These are phyloP conservation scores for Oasisia sp. DNA, from an alignment of 2,888 invertebrate genomes.

Conservation along the genomic window DNA sequence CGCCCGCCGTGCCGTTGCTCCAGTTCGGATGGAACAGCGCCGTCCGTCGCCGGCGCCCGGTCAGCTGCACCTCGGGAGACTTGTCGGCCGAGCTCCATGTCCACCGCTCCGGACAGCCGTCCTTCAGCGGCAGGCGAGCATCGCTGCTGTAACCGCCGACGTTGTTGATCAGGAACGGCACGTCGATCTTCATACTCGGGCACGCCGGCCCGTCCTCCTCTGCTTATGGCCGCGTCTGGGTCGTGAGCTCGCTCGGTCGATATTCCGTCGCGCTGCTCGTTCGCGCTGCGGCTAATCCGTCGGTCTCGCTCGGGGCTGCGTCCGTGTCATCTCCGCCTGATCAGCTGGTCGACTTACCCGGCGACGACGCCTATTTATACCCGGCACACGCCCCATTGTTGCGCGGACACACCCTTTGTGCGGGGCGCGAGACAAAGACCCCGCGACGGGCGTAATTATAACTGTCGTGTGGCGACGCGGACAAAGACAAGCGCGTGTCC, in stretches of 20 bases:
- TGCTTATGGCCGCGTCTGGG: background rate
- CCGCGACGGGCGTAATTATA: background rate
- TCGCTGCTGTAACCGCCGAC: background rate
- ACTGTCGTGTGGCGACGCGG: background rate
- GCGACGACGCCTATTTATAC: background rate
- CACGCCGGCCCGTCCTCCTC: background rate
- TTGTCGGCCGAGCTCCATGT: conserved; percentile 74
- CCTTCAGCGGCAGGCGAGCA: conserved; percentile 36
- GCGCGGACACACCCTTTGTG: conserved; percentile 13
- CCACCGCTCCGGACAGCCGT: conserved; percentile 76
- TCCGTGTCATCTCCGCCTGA: background rate
- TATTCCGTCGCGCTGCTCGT: background rate
- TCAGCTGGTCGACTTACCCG: background rate
- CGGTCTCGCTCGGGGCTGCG: background rate
- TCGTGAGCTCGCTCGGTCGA: background rate
- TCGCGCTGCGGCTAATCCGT: background rate
- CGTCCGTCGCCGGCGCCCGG: conserved; percentile 64
- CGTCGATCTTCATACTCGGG: background rate
- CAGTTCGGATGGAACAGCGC: conserved; percentile 81
- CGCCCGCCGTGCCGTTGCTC: conserved; percentile 80
- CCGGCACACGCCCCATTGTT: conserved; percentile 10
- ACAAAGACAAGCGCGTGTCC: background rate
- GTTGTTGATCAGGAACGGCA: conserved; percentile 5
- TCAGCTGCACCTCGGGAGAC: conserved; percentile 71
- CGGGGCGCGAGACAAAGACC: background rate